Percentiles rank a stretch among this genome's conserved stretches.
These are phyloP conservation scores for Agrochola circellaris DNA, from an alignment of 2,888 invertebrate species.

Conservation along the genomic window DNA sequence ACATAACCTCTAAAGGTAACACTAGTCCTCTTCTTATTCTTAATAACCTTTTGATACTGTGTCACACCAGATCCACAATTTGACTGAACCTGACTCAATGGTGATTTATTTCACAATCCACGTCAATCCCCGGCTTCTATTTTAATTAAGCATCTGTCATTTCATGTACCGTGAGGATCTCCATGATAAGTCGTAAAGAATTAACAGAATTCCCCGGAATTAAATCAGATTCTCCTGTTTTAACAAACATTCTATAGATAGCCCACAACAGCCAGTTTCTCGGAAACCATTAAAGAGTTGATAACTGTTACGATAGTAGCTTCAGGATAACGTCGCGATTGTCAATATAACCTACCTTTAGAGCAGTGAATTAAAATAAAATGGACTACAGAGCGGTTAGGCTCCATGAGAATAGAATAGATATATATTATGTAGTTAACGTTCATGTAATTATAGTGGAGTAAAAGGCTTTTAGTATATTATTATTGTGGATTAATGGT, in stretches of 20 bases:
- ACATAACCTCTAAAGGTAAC: not conserved
- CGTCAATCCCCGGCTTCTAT: not conserved
- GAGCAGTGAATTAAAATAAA: constrained; percentile 12
- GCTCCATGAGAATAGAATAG: constrained; percentile 4
- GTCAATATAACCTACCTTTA: constrained; percentile 7
- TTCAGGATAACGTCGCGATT: constrained; percentile 25
- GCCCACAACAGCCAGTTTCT: not conserved
- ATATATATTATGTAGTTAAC: not conserved
- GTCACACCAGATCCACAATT: not conserved
- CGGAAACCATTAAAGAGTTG: constrained; percentile 8
- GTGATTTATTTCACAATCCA: not conserved
- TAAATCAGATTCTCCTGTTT: not conserved
- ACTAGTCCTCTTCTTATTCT: not conserved
- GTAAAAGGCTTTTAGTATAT: constrained; percentile 11
- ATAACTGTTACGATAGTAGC: constrained; percentile 21
- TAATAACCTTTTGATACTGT: not conserved
- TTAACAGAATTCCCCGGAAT: not conserved
- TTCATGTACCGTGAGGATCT: not conserved
- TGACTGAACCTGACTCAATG: not conserved
- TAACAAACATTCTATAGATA: not conserved
- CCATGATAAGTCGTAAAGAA: too few relatives aligned
- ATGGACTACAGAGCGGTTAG: not conserved
- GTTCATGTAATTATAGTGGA: not conserved
- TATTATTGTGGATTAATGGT: not conserved
- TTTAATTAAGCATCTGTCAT: not conserved